A percentile compares a stretch with the other conserved stretches of the same genome.
These are phyloP conservation scores for Agonopterix heracliana DNA, from an alignment of 2,888 invertebrate genomes.

Conservation along the genomic window DNA sequence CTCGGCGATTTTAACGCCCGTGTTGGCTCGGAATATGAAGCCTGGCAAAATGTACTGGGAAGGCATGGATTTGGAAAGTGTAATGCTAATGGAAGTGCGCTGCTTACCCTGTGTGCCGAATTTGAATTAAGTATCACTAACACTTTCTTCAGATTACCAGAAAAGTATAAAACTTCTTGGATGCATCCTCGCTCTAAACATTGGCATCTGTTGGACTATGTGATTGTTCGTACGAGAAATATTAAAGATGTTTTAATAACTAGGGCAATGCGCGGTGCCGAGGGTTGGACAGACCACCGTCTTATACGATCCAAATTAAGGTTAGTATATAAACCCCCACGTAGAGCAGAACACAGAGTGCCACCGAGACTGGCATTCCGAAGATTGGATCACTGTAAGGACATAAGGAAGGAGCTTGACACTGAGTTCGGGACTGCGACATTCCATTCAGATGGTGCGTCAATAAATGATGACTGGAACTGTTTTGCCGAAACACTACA, in stretches of 20 bases:
- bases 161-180: constrained; percentile 17
- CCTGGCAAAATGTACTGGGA: constrained; percentile 15
- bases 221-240: constrained; percentile 11
- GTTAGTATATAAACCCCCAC: no score
- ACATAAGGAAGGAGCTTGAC: no score
- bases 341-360: no score
- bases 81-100: constrained; percentile 9
- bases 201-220: constrained; percentile 19
- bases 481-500: no score
- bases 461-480: no score
- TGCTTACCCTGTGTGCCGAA: constrained; percentile 13
- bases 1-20: constrained; percentile 17
- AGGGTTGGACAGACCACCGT: neutral
- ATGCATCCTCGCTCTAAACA: constrained; percentile 21
- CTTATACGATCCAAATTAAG: no score
- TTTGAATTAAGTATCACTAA: constrained; percentile 11
- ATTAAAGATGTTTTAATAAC: neutral
- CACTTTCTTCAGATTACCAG: constrained; percentile 9
- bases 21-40: constrained; percentile 10
- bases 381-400: no score
- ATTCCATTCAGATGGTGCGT: no score
- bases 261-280: neutral
- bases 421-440: no score
- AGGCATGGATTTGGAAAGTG: constrained; percentile 14
- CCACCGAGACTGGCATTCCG: no score